These are phyloP conservation scores for Glyptemys insculpta DNA, from an alignment of 2,797 vertebrate genomes.

Conservation along the genomic window DNA sequence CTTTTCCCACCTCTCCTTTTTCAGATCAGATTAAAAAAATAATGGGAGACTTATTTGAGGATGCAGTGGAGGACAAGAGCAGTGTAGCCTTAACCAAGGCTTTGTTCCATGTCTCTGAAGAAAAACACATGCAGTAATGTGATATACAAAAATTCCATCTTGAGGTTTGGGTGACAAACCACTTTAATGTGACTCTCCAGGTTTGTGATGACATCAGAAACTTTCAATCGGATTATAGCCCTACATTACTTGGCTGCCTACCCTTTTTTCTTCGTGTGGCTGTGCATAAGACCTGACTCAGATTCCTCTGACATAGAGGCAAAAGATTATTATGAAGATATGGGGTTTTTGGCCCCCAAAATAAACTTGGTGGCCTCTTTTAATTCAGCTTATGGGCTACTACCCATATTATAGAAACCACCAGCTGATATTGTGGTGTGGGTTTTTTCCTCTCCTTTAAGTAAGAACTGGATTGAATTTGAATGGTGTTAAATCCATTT, in stretches of 20 bases:
- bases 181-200: not conserved
- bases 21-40: conserved; percentile 17
- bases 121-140: not conserved
- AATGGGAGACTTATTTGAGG: conserved; percentile 17
- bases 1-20: not conserved
- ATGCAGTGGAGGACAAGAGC: not conserved
- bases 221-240: not conserved
- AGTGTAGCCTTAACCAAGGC: not conserved
- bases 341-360: conserved; percentile 32
- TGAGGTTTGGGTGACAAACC: not conserved
- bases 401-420: conserved; percentile 34
- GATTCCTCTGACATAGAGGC: conserved; percentile 15
- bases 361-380: conserved; percentile 43
- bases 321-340: conserved; percentile 37
- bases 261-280: not conserved
- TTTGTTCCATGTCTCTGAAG: not conserved
- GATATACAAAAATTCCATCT: not conserved
- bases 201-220: not conserved
- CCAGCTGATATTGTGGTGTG: conserved; percentile 22
- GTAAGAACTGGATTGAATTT: not conserved
- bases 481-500: not conserved
- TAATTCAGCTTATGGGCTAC: conserved; percentile 36
- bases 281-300: conserved; percentile 23
- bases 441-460: conserved; percentile 20
- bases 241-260: not conserved